Conservation (phyloP, 2,113 vertebrate genomes). For the Numida meleagris region DNA sequence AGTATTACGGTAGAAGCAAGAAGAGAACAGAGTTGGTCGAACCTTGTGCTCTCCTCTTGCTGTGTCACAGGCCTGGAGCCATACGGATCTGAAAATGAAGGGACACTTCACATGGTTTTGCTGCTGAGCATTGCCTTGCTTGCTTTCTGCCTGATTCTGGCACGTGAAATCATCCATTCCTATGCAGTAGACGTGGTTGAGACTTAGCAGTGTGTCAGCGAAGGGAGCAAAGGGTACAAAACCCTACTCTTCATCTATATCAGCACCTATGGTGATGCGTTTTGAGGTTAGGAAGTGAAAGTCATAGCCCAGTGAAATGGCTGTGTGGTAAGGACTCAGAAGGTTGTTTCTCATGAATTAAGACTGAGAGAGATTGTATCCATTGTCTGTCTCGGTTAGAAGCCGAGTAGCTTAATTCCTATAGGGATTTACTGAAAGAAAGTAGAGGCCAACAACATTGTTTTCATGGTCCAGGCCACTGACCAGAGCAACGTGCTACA, state of each 20-base stretch:
- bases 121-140: background rate
- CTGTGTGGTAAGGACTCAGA: background rate
- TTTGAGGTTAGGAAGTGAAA: background rate
- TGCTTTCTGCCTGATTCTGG: background rate
- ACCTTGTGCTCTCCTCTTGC: background rate
- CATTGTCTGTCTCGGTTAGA: background rate
- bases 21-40: background rate
- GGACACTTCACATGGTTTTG: background rate
- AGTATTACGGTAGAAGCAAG: background rate
- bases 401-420: background rate
- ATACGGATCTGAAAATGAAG: fast-evolving
- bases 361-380: background rate
- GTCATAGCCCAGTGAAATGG: background rate
- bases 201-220: background rate
- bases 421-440: background rate
- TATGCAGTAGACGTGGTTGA: background rate
- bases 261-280: background rate
- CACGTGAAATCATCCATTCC: background rate
- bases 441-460: background rate
- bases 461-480: background rate
- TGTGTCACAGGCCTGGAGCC: background rate
- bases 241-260: background rate
- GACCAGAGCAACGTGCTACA: background rate
- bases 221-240: background rate
- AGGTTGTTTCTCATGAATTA: background rate